phyloP scores from a whole-genome alignment of 2,113 vertebrate species.

The Caranx melampygus region DNA sequence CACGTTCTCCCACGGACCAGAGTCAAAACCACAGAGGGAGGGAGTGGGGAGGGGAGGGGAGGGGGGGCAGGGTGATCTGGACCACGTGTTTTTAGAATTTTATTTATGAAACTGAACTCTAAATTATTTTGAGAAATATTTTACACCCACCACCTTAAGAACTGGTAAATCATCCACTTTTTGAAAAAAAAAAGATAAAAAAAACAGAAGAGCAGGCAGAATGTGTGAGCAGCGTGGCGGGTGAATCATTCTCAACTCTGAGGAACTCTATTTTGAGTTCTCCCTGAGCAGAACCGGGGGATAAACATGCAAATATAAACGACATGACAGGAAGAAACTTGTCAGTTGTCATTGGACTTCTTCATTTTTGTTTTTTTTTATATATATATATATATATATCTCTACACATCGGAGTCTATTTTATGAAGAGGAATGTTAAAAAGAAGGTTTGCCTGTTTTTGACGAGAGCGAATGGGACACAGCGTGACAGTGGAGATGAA shows the following conservation, averaged over 20 bases:
- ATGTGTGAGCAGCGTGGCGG: slow-evolving; percentile 80
- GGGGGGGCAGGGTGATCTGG: slow-evolving; percentile 44
- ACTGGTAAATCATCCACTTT: slow-evolving; percentile 85
- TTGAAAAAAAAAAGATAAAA: slow-evolving; percentile 31
- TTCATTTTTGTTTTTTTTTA: not conserved
- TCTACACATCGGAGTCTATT: slow-evolving; percentile 81
- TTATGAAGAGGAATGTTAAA: slow-evolving; percentile 82
- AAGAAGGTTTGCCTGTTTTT: slow-evolving; percentile 88
- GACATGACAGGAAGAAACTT: slow-evolving; percentile 69
- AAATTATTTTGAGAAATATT: slow-evolving; percentile 94
- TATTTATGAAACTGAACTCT: slow-evolving; percentile 89
- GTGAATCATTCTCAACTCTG: slow-evolving; percentile 69
- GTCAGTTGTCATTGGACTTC: slow-evolving; percentile 84
- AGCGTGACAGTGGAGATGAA: slow-evolving; percentile 76
- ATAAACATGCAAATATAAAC: slow-evolving; percentile 68
- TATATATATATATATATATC: slow-evolving; percentile 46
- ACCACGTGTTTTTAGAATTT: slow-evolving; percentile 80
- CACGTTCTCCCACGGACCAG: slow-evolving; percentile 21
- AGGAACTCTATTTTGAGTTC: slow-evolving; percentile 52
- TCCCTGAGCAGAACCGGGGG: slow-evolving; percentile 70
- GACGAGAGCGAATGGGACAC: slow-evolving; percentile 73
- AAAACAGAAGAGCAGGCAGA: slow-evolving; percentile 44
- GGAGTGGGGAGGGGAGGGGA: slow-evolving; percentile 11
- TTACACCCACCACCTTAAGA: slow-evolving; percentile 91
- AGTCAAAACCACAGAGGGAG: slow-evolving; percentile 37